Conservation (phyloP, 1,140 invertebrate genomes). For the Propsilocerus akamusi region DNA sequence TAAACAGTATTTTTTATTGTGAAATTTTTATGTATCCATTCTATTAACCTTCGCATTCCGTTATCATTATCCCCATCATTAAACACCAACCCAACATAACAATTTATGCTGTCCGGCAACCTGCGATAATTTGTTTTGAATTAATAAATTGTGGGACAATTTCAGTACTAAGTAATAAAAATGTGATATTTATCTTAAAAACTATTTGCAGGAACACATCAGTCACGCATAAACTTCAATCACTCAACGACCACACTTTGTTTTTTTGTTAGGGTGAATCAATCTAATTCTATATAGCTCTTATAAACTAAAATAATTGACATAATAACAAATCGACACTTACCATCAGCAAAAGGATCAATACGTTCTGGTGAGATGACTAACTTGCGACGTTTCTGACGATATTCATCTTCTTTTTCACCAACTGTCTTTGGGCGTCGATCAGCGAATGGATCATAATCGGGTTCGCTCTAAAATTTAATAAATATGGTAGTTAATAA, state of each 20-base stretch:
- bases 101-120: not conserved
- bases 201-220: too few relatives aligned
- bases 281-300: too few relatives aligned
- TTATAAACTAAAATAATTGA: too few relatives aligned
- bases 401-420: constrained; percentile 92
- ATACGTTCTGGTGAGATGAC: constrained; percentile 91
- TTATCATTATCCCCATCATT: not conserved
- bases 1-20: not conserved
- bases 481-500: not conserved
- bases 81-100: too few relatives aligned
- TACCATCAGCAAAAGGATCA: constrained; percentile 96
- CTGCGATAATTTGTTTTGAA: not conserved
- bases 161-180: too few relatives aligned
- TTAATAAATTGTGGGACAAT: constrained; percentile 2
- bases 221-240: too few relatives aligned
- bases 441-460: constrained; percentile 94
- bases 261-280: too few relatives aligned
- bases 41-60: not conserved
- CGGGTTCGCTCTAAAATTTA: constrained; percentile 58
- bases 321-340: constrained; percentile 26
- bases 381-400: constrained; percentile 65
- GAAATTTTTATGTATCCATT: not conserved
- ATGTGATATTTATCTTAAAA: too few relatives aligned
- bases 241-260: too few relatives aligned
- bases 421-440: constrained; percentile 76